These are phyloP conservation scores for Lithophane socia DNA, from an alignment of 2,888 invertebrate species.

Conservation along the genomic window DNA sequence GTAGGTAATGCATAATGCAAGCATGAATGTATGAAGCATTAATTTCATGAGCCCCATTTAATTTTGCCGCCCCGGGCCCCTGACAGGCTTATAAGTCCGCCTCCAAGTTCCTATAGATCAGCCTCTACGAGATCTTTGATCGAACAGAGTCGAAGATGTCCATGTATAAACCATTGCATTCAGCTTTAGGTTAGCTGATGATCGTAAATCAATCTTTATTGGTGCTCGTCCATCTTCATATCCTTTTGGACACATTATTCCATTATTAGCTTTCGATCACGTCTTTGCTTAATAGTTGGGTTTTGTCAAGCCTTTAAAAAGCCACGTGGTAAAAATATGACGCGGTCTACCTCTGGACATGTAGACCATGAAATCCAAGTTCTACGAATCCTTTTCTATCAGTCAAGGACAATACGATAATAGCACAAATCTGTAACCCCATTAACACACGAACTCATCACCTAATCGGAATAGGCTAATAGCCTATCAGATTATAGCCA, in stretches of 20 bases:
- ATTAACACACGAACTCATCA: conserved; percentile 33
- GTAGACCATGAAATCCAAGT: background rate
- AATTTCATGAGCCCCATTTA: too few relatives aligned
- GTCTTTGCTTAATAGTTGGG: background rate
- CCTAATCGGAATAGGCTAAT: conserved; percentile 35
- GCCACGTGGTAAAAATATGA: background rate
- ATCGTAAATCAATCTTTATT: background rate
- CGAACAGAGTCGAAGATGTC: background rate
- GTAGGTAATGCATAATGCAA: background rate
- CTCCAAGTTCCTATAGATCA: background rate
- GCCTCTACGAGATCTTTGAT: background rate
- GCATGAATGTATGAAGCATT: background rate
- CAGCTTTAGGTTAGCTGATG: background rate
- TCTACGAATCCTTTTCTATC: background rate
- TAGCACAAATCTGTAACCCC: conserved; percentile 19
- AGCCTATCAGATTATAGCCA: conserved; percentile 33
- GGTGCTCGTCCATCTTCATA: background rate
- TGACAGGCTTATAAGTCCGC: too few relatives aligned
- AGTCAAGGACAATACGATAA: conserved; percentile 21
- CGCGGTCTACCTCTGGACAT: background rate
- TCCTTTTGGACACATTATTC: background rate
- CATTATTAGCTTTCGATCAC: background rate
- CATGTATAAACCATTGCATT: background rate
- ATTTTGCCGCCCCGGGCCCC: too few relatives aligned
- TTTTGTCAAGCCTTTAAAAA: background rate